Percentiles rank a stretch among this genome's conserved stretches.
phyloP scores from a whole-genome alignment of 1,140 invertebrate genomes.

The Pinna nobilis region DNA sequence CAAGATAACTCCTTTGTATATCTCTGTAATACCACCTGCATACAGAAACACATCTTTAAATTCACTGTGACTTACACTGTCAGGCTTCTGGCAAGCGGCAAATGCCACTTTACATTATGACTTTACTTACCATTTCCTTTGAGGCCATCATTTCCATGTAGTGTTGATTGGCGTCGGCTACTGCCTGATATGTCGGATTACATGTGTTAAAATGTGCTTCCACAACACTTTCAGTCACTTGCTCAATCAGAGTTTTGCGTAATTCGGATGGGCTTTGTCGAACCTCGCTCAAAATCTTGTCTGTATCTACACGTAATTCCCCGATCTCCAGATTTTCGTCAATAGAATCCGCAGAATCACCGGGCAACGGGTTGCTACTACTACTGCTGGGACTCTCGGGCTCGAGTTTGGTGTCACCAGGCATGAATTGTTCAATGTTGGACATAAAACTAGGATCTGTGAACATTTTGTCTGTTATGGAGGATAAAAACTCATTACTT shows the following conservation, averaged over 20 bases:
- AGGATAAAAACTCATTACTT: background rate
- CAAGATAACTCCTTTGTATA: too few species aligned
- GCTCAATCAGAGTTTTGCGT: constrained; percentile 69
- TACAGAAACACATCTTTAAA: too few species aligned
- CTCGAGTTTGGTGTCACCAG: constrained; percentile 7
- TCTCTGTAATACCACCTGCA: too few species aligned
- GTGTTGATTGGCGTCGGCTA: constrained; percentile 77
- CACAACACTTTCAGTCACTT: constrained; percentile 83
- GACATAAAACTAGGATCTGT: background rate
- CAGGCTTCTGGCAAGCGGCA: too few species aligned
- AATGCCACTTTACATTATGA: background rate
- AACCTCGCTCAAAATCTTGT: constrained; percentile 57
- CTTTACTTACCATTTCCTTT: constrained; percentile 29
- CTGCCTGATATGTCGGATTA: constrained; percentile 95
- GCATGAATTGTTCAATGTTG: background rate
- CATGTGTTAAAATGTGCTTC: constrained; percentile 95
- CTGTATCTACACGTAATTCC: constrained; percentile 26
- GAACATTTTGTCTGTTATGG: constrained; percentile 17
- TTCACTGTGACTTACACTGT: too few species aligned
- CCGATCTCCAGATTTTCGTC: background rate
- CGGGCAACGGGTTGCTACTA: background rate
- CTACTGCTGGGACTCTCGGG: constrained; percentile 3
- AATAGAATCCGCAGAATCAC: background rate
- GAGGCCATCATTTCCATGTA: constrained; percentile 39
- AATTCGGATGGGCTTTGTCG: constrained; percentile 89